These are phyloP conservation scores for Anorthoa munda DNA, from an alignment of 2,888 invertebrate genomes.

Conservation along the genomic window DNA sequence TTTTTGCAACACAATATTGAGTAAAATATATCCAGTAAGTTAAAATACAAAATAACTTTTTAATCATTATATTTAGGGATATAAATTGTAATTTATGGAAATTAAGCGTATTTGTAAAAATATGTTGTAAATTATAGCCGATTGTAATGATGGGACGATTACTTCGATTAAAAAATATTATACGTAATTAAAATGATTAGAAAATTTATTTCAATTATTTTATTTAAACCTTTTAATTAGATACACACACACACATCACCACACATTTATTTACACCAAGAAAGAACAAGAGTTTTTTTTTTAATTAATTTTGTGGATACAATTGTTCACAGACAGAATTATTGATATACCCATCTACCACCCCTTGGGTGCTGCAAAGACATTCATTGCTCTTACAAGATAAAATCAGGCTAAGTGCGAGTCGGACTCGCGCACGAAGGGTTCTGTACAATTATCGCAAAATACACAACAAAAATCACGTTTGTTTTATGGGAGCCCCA, in stretches of 20 bases:
- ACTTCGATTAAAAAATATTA: conserved; percentile 73
- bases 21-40: conserved; percentile 53
- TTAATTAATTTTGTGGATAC: too few species aligned
- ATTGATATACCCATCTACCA: too few species aligned
- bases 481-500: too few species aligned
- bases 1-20: conserved; percentile 43
- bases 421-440: too few species aligned
- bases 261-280: background rate
- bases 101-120: conserved; percentile 69
- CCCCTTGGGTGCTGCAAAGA: too few species aligned
- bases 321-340: too few species aligned
- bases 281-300: too few species aligned
- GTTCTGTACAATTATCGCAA: too few species aligned
- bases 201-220: conserved; percentile 64
- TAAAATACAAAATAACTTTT: conserved; percentile 59
- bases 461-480: too few species aligned
- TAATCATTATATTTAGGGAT: conserved; percentile 61
- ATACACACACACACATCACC: background rate
- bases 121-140: conserved; percentile 75
- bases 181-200: conserved; percentile 81
- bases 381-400: too few species aligned
- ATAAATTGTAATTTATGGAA: conserved; percentile 72
- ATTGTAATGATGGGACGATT: conserved; percentile 73
- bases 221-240: conserved; percentile 35
- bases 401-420: too few species aligned